Conservation (phyloP, 2,113 vertebrate genomes). For the Aix galericulata region DNA sequence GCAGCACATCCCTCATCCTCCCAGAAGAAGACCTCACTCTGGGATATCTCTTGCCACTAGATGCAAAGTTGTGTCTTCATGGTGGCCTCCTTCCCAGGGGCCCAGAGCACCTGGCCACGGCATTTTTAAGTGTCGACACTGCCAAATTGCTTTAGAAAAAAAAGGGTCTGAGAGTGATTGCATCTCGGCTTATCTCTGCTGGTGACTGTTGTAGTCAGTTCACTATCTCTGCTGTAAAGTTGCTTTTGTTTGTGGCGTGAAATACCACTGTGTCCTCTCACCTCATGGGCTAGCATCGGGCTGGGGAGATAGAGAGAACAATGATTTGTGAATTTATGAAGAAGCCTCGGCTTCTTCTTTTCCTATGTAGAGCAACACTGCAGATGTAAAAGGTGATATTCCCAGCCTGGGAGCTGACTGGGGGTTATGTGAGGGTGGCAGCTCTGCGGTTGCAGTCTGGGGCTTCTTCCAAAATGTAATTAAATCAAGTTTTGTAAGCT, state of each 20-base stretch:
- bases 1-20: background rate
- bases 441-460: background rate
- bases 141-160: background rate
- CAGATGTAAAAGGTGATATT: background rate
- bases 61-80: background rate
- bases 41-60: background rate
- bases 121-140: background rate
- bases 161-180: background rate
- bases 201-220: background rate
- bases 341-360: background rate
- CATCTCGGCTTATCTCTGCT: background rate
- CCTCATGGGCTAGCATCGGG: background rate
- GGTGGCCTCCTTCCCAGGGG: background rate
- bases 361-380: background rate
- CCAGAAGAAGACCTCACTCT: background rate
- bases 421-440: background rate
- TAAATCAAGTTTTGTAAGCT: slow-evolving; percentile 25
- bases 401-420: background rate
- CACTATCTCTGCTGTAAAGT: background rate
- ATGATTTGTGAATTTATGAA: background rate
- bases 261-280: background rate
- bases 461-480: background rate
- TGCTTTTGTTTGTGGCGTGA: background rate
- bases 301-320: background rate
- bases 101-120: background rate